Conservation (phyloP, 2,797 vertebrate species). For the Protonibea diacanthus region DNA sequence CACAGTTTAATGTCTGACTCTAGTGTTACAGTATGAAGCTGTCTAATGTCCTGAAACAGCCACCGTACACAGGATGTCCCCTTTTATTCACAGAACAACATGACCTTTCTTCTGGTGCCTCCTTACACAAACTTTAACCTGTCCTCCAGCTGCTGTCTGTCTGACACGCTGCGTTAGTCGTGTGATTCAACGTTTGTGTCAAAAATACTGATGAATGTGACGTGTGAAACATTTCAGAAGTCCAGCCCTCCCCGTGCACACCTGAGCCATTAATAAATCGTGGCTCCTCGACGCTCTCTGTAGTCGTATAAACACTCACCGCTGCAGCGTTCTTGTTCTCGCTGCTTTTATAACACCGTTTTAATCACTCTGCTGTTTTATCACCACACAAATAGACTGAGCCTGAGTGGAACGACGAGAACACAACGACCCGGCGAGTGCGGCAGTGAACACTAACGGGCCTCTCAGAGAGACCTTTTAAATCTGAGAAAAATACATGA, state of each 20-base stretch:
- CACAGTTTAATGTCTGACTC: no score
- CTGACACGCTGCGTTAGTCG: neutral
- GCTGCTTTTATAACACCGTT: constrained; percentile 57
- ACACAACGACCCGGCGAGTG: constrained; percentile 39
- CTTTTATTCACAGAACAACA: no score
- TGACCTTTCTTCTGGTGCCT: no score
- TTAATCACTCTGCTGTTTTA: constrained; percentile 73
- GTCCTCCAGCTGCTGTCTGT: no score
- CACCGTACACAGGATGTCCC: no score
- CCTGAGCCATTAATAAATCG: no score
- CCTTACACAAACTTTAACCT: no score
- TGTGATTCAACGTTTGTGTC: neutral
- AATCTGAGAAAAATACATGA: constrained; percentile 68
- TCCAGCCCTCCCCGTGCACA: neutral
- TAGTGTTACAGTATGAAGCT: no score
- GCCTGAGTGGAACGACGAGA: constrained; percentile 38
- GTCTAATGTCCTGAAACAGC: no score
- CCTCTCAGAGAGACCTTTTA: constrained; percentile 65
- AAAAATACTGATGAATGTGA: neutral
- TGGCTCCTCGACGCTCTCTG: constrained; percentile 21
- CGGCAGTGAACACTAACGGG: constrained; percentile 36
- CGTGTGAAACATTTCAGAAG: constrained; percentile 21
- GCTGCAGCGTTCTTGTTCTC: constrained; percentile 42
- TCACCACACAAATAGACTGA: constrained; percentile 61
- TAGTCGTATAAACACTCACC: constrained; percentile 41